These are phyloP conservation scores for Frankliniella fusca DNA, from an alignment of 2,888 invertebrate genomes.

Conservation along the genomic window DNA sequence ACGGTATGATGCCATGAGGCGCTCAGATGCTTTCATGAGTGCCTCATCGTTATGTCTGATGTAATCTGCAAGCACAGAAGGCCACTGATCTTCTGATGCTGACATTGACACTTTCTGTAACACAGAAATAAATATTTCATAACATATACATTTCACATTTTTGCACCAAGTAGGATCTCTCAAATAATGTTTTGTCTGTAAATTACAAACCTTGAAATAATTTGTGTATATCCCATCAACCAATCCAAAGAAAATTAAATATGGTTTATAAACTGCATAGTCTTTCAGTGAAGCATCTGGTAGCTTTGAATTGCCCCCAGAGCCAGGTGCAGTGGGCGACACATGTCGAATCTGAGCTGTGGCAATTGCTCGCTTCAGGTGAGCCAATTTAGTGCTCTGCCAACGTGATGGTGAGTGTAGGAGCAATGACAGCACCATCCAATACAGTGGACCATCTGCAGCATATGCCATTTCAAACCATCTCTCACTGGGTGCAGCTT, in stretches of 20 bases:
- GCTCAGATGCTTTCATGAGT: constrained; percentile 82
- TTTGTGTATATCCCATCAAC: constrained; percentile 78
- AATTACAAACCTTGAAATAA: constrained; percentile 71
- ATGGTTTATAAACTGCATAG: constrained; percentile 74
- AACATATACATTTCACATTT: constrained; percentile 13
- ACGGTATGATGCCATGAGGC: constrained; percentile 72
- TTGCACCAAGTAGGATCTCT: not conserved
- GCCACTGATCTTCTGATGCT: constrained; percentile 75
- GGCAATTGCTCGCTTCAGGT: constrained; percentile 71
- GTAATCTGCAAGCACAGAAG: constrained; percentile 82
- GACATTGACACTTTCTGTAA: constrained; percentile 63
- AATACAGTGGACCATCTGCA: constrained; percentile 89
- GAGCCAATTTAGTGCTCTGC: constrained; percentile 64
- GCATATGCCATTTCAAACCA: constrained; percentile 82
- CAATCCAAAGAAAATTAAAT: constrained; percentile 78
- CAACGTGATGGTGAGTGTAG: constrained; percentile 74
- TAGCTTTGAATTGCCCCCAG: constrained; percentile 51
- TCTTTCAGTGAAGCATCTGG: constrained; percentile 56
- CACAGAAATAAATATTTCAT: constrained; percentile 15
- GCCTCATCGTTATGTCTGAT: constrained; percentile 91
- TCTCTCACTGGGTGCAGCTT: constrained; percentile 57
- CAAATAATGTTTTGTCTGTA: not conserved
- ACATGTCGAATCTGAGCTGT: constrained; percentile 70
- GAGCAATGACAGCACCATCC: constrained; percentile 73
- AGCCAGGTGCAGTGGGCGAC: constrained; percentile 49